Percentiles rank a stretch among this genome's conserved stretches.
These are phyloP conservation scores for Gasterosteus aculeatus DNA, from an alignment of 2,113 vertebrate species.

Conservation along the genomic window DNA sequence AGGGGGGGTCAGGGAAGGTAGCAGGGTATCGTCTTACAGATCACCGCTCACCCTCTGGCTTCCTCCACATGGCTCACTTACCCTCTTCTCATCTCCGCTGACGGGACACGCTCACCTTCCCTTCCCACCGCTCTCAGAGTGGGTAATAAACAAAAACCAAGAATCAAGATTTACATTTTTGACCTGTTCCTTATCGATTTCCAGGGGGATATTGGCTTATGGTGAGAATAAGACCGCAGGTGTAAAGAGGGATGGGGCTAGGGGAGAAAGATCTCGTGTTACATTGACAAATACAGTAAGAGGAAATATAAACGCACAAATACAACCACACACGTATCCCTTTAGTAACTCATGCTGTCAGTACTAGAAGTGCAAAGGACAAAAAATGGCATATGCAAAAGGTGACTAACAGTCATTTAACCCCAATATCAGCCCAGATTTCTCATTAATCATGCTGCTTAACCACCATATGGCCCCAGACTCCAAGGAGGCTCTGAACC, in stretches of 20 bases:
- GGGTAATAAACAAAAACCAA: constrained; percentile 4
- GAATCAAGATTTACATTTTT: not conserved
- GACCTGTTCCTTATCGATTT: not conserved
- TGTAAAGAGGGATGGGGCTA: not conserved
- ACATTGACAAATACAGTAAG: not conserved
- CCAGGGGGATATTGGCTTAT: not conserved
- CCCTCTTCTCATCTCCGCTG: constrained; percentile 72
- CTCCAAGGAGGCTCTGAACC: constrained; percentile 57
- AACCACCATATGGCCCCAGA: constrained; percentile 53
- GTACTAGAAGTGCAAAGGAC: constrained; percentile 34
- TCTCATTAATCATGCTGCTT: constrained; percentile 67
- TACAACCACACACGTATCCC: not conserved
- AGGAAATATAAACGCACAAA: not conserved
- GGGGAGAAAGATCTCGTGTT: not conserved
- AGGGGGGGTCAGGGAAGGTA: constrained; percentile 80
- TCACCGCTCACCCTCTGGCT: constrained; percentile 76
- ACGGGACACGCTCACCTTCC: constrained; percentile 57
- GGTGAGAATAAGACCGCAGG: not conserved
- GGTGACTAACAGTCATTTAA: constrained; percentile 62
- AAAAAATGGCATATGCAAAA: constrained; percentile 17
- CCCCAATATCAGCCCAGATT: constrained; percentile 56
- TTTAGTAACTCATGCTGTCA: constrained; percentile 42
- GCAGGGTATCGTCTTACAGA: constrained; percentile 79
- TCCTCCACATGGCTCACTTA: constrained; percentile 78
- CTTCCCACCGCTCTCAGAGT: constrained; percentile 56